Percentiles rank a stretch among this genome's conserved stretches.
Conservation (phyloP, 2,888 invertebrate genomes). For the Philereme vetulata region DNA sequence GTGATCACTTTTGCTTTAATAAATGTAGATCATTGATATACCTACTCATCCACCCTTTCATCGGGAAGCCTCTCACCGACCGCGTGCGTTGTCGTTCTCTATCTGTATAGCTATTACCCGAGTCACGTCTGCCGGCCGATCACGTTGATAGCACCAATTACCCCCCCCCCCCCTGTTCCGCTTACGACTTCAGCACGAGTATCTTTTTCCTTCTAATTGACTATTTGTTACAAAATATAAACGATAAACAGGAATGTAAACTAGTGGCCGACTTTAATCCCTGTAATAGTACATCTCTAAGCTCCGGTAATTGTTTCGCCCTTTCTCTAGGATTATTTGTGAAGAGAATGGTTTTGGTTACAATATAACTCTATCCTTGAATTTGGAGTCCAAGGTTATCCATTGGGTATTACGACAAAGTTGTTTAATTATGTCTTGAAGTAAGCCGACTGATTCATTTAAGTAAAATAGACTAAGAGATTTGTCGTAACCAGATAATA, state of each 20-base stretch:
- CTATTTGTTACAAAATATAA: constrained; percentile 18
- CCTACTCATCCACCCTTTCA: background rate
- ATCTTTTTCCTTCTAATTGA: constrained; percentile 22
- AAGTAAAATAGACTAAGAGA: constrained; percentile 5
- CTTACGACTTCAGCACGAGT: constrained; percentile 15
- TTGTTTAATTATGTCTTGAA: constrained; percentile 34
- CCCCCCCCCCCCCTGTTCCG: constrained; percentile 23
- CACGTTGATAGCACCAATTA: constrained; percentile 27
- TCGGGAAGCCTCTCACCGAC: background rate
- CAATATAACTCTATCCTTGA: constrained; percentile 28
- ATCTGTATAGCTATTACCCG: constrained; percentile 23
- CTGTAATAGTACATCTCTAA: constrained; percentile 26
- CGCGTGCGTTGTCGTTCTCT: background rate
- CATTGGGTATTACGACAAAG: constrained; percentile 29
- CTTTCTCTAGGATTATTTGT: constrained; percentile 30
- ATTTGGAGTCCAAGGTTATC: constrained; percentile 24
- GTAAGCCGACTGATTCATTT: constrained; percentile 21
- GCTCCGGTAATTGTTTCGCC: constrained; percentile 33
- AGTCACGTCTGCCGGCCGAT: constrained; percentile 27
- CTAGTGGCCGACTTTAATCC: constrained; percentile 19
- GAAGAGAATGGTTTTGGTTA: constrained; percentile 28
- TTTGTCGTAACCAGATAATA: background rate
- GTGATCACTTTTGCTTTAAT: constrained; percentile 42
- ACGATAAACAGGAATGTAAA: constrained; percentile 20
- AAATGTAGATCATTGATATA: constrained; percentile 38